Conservation (phyloP, 2,113 vertebrate species). For the Cinclus mexicanus region DNA sequence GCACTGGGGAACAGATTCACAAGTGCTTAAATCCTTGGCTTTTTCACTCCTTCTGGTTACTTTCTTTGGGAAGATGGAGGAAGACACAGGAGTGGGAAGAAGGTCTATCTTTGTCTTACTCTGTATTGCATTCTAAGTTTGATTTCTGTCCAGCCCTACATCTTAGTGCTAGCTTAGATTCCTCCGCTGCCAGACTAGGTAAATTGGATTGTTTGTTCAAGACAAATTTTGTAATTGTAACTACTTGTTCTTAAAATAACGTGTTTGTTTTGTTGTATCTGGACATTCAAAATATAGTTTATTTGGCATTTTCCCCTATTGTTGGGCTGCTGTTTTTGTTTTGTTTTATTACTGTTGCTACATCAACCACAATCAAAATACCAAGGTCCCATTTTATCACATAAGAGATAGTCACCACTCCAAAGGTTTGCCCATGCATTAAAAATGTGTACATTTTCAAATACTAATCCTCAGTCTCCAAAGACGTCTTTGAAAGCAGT, state of each 20-base stretch:
- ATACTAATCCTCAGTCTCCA: neutral
- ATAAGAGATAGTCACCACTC: neutral
- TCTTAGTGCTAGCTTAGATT: neutral
- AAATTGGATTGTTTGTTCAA: neutral
- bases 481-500: neutral
- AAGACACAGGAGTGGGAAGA: neutral
- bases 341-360: neutral
- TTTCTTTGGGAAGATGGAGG: neutral
- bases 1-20: neutral
- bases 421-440: neutral
- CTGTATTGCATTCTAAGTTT: neutral
- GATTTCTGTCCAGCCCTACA: neutral
- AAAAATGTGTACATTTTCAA: neutral
- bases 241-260: neutral
- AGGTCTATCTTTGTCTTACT: neutral
- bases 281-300: neutral
- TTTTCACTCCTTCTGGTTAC: neutral
- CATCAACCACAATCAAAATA: neutral
- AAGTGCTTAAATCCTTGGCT: neutral
- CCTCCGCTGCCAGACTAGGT: neutral
- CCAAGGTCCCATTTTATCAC: neutral
- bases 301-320: neutral
- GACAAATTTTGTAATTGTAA: constrained; percentile 31
- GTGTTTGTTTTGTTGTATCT: neutral
- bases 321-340: neutral